These are phyloP conservation scores for Stictonetta naevosa DNA, from an alignment of 2,113 vertebrate genomes.

Conservation along the genomic window DNA sequence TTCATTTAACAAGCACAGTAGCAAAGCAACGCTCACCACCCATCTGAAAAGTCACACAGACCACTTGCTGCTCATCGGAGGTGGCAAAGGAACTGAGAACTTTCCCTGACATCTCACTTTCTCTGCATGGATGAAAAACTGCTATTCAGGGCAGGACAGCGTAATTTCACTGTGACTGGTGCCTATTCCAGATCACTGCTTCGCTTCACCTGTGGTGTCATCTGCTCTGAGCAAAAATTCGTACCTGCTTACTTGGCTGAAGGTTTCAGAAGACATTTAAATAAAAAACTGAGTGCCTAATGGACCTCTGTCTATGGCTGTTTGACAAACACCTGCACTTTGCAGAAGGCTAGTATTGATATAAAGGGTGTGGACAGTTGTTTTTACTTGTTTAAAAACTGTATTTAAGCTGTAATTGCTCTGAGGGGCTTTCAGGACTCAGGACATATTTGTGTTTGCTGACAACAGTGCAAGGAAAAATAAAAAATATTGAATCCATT, in stretches of 20 bases:
- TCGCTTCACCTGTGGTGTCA: constrained; percentile 35
- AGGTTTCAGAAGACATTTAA: constrained; percentile 7
- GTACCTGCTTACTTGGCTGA: constrained; percentile 68
- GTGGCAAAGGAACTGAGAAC: constrained; percentile 67
- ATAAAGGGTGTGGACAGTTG: neutral
- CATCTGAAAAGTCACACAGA: neutral
- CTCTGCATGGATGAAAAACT: constrained; percentile 64
- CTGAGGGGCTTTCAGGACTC: neutral
- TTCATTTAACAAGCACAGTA: neutral
- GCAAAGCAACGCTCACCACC: neutral
- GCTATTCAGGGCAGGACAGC: constrained; percentile 66
- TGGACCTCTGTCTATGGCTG: neutral
- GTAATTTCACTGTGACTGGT: constrained; percentile 79
- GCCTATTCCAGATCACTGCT: constrained; percentile 72
- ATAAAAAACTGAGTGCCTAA: neutral
- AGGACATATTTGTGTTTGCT: neutral
- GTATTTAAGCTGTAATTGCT: neutral
- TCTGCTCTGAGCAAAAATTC: neutral
- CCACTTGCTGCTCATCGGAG: neutral
- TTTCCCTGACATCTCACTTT: constrained; percentile 63
- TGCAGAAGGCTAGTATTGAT: neutral
- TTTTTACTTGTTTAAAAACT: neutral
- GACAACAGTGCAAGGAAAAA: neutral
- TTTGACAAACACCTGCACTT: neutral
- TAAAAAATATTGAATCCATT: neutral